Evolutionary conservation across 2,797 vertebrate species (phyloP).

Genomic region (Acanthopagrus latus): DNA sequence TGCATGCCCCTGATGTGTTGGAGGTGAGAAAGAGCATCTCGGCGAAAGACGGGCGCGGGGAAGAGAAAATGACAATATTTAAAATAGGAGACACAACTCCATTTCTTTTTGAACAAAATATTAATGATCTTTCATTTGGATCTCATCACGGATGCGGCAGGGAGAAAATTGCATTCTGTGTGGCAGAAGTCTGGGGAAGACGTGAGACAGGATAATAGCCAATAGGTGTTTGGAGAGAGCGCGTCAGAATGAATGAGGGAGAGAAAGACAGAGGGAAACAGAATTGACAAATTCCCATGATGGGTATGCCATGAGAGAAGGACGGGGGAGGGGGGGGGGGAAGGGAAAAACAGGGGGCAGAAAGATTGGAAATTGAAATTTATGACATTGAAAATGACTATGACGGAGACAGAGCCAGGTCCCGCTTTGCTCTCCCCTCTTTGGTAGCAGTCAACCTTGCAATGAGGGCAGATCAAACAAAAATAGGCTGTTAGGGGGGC

Average conservation of each 20-base stretch:
- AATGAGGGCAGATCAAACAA: conserved; percentile 91
- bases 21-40: conserved; percentile 65
- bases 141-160: conserved; percentile 89
- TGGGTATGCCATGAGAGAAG: conserved; percentile 64
- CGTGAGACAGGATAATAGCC: conserved; percentile 94
- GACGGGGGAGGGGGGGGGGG: conserved; percentile 50
- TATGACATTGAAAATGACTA: conserved; percentile 92
- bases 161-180: conserved; percentile 91
- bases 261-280: conserved; percentile 78
- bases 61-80: conserved; percentile 76
- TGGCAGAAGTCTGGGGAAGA: conserved; percentile 86
- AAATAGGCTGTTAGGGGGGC: conserved; percentile 86
- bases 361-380: conserved; percentile 87
- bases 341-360: conserved; percentile 42
- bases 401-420: conserved; percentile 83
- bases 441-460: conserved; percentile 89
- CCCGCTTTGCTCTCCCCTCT: conserved; percentile 80
- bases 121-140: conserved; percentile 92
- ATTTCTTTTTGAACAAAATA: conserved; percentile 86
- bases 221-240: conserved; percentile 86
- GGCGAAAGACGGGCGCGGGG: conserved; percentile 39
- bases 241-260: conserved; percentile 75
- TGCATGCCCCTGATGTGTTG: conserved; percentile 62
- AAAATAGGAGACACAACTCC: conserved; percentile 76
- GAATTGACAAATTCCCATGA: conserved; percentile 91